Base-by-base conservation (phyloP, 2,888 invertebrate species). In the Pantelozetes paolii region DNA sequence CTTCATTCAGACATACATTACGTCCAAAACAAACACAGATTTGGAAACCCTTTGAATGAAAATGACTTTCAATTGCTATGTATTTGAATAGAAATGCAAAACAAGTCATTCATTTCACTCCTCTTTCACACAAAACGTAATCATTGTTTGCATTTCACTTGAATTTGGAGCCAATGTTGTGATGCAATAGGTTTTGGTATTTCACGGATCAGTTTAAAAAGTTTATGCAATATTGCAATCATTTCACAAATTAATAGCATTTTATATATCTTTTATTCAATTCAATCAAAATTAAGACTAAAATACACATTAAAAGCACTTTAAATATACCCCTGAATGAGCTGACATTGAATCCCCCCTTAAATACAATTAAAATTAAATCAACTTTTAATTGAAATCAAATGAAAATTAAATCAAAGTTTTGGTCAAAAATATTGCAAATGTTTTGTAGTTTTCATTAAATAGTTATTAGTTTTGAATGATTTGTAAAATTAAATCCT, bases 401-500 rank as follows among this genome's bases (percentile, higher is more conserved):
- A 36, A 36, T 36, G 5, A 36, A 36, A 5, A 36, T 5, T 36
- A 9, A 36, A 36, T 36, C 9, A 8, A 36, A 36, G 36, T n/a
- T n/a, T n/a, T n/a, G n/a, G n/a, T n/a, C n/a, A n/a, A n/a, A n/a
- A n/a, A n/a, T n/a, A n/a, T n/a, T n/a, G n/a, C n/a, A n/a, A n/a
- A n/a, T n/a, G n/a, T n/a, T n/a, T n/a, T 8, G 36, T 36, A 36
- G 36, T 36, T 36, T 36, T 36, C 6, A 36, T 62, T 30, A 62
- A 62, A 62, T 62, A 67, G 67, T 20, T 2, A 67, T 67, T 32
- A 67, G 42, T 67, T 67, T 67, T 11, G 67, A 36, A 23, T 40
- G 42, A 23, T 40, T 67, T 20, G 67, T 42, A 42, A 3, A 67
- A 67, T 67, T 42, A n/a, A 40, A 67, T 9, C 67, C 40, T 67